These are phyloP conservation scores for Coleophora flavipennella DNA, from an alignment of 2,888 invertebrate genomes.

Conservation along the genomic window DNA sequence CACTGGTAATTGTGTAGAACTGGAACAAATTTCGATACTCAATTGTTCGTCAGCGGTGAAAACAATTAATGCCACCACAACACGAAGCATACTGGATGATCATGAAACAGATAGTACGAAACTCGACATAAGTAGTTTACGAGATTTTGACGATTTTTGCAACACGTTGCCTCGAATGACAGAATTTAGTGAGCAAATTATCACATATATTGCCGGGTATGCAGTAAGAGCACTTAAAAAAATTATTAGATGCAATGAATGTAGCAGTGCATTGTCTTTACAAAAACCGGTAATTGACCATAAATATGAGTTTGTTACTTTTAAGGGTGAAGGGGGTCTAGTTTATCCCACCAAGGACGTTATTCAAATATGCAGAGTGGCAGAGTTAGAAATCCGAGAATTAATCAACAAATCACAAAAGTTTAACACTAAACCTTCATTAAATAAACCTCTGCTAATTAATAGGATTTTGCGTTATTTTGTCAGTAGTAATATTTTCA, in stretches of 20 bases:
- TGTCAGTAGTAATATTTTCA: too few relatives aligned
- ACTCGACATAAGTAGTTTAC: too few relatives aligned
- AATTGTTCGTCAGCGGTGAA: not conserved
- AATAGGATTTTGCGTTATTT: not conserved
- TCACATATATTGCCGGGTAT: not conserved
- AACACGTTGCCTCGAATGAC: too few relatives aligned
- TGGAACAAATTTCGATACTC: conserved; percentile 9
- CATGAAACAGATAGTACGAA: too few relatives aligned
- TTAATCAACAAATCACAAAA: not conserved
- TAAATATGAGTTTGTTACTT: not conserved
- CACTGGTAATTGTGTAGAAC: conserved; percentile 8
- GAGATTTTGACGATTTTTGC: too few relatives aligned
- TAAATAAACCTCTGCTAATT: not conserved
- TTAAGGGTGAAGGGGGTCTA: too few relatives aligned
- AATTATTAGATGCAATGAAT: not conserved
- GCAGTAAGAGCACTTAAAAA: not conserved
- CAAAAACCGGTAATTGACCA: not conserved
- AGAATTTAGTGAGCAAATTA: not conserved
- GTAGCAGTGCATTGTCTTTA: not conserved
- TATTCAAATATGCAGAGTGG: not conserved
- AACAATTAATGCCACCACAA: too few relatives aligned
- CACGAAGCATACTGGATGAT: too few relatives aligned
- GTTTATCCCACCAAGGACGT: not conserved
- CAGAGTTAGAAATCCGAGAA: not conserved
- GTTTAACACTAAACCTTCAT: too few relatives aligned